phyloP scores from a whole-genome alignment of 2,113 vertebrate species.

The Turdus rufiventris region DNA sequence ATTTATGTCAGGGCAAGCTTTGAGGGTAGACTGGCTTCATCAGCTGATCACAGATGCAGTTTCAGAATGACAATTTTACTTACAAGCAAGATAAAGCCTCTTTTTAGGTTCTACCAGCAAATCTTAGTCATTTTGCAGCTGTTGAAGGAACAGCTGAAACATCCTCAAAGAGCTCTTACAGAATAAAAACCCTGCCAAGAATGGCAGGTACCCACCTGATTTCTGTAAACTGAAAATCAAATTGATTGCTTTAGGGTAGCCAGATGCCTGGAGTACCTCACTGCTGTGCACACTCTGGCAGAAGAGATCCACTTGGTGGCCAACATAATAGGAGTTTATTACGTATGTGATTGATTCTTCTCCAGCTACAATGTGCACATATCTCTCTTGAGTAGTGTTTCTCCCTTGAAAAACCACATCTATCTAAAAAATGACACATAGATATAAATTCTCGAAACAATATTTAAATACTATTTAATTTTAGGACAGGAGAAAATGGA shows the following conservation, averaged over 20 bases:
- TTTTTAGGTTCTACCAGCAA: background rate
- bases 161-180: background rate
- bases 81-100: background rate
- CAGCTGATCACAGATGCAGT: background rate
- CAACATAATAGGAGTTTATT: constrained; percentile 51
- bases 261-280: background rate
- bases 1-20: background rate
- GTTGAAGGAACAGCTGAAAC: background rate
- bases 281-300: constrained; percentile 48
- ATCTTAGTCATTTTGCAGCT: background rate
- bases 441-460: background rate
- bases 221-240: constrained; percentile 9
- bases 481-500: background rate
- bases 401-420: constrained; percentile 18
- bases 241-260: constrained; percentile 36
- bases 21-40: background rate
- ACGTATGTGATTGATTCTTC: constrained; percentile 62
- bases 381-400: constrained; percentile 55
- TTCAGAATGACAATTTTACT: background rate
- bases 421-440: constrained; percentile 2
- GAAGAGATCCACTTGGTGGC: constrained; percentile 57
- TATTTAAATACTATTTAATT: background rate
- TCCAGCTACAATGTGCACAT: constrained; percentile 48
- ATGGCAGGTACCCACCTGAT: constrained; percentile 2
- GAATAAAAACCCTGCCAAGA: background rate